Evolutionary conservation across 2,797 vertebrate species (phyloP).

Genomic region (Myotis vivesi): DNA sequence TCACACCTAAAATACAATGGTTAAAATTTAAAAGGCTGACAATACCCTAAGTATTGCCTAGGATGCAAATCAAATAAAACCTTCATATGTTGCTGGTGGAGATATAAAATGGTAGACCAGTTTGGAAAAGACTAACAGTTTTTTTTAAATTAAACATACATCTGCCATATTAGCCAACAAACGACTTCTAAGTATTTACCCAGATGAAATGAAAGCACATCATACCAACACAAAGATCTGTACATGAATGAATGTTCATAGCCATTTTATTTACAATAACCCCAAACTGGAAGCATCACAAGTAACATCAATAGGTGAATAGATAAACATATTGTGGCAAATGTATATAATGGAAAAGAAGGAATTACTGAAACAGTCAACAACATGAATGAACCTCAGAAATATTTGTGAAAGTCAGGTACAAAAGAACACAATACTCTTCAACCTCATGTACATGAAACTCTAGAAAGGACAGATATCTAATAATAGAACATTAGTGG

Average conservation of each 20-base stretch:
- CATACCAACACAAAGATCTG: not conserved
- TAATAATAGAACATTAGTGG: not conserved
- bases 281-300: slow-evolving; percentile 8
- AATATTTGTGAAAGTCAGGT: not conserved
- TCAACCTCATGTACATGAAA: not conserved
- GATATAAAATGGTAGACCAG: slow-evolving; percentile 6
- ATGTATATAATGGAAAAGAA: not conserved
- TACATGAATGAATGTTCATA: not conserved
- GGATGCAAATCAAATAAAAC: not conserved
- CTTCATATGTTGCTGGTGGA: not conserved
- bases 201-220: slow-evolving; percentile 16
- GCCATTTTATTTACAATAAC: not conserved
- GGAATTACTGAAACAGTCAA: not conserved
- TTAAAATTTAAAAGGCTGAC: slow-evolving; percentile 25
- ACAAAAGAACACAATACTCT: not conserved
- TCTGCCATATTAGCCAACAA: not conserved
- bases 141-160: slow-evolving; percentile 21
- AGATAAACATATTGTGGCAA: not conserved
- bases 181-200: not conserved
- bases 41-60: not conserved
- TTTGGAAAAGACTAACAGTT: not conserved
- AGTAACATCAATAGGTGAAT: not conserved
- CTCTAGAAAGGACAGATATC: not conserved
- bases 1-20: not conserved
- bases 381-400: not conserved